These are phyloP conservation scores for Mionectes olivaceus DNA, from an alignment of 2,797 vertebrate genomes.

Conservation along the genomic window DNA sequence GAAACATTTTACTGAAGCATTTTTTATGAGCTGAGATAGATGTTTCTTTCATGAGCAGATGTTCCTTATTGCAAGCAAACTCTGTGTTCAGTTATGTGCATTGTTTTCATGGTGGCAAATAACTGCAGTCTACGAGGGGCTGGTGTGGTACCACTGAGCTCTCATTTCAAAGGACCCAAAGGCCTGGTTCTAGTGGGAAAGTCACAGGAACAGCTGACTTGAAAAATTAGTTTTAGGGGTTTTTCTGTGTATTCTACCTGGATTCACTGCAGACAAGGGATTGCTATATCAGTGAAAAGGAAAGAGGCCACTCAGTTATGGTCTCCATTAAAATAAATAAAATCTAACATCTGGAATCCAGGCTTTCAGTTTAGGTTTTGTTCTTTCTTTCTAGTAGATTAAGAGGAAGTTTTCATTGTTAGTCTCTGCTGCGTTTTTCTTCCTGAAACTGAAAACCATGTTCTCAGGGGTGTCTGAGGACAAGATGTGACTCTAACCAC, in stretches of 20 bases:
- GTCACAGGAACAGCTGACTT: not conserved
- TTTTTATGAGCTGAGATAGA: not conserved
- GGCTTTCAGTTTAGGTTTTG: not conserved
- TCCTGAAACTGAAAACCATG: not conserved
- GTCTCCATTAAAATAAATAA: not conserved
- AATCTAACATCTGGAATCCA: not conserved
- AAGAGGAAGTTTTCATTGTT: not conserved
- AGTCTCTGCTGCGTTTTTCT: not conserved
- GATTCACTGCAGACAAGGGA: not conserved
- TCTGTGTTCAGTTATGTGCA: not conserved
- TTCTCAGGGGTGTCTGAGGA: not conserved
- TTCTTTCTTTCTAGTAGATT: not conserved
- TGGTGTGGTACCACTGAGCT: not conserved
- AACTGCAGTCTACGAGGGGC: not conserved
- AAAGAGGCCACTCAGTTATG: not conserved
- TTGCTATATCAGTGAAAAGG: not conserved
- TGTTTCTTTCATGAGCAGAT: constrained; percentile 16
- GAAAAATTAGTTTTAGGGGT: not conserved
- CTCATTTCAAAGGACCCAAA: not conserved
- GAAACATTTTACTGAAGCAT: not conserved
- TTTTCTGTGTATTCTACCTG: not conserved
- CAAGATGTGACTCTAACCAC: not conserved
- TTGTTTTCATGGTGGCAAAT: not conserved
- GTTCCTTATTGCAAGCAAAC: not conserved
- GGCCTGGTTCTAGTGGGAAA: not conserved